phyloP scores from a whole-genome alignment of 2,888 invertebrate species.

The Nomada fabriciana region DNA sequence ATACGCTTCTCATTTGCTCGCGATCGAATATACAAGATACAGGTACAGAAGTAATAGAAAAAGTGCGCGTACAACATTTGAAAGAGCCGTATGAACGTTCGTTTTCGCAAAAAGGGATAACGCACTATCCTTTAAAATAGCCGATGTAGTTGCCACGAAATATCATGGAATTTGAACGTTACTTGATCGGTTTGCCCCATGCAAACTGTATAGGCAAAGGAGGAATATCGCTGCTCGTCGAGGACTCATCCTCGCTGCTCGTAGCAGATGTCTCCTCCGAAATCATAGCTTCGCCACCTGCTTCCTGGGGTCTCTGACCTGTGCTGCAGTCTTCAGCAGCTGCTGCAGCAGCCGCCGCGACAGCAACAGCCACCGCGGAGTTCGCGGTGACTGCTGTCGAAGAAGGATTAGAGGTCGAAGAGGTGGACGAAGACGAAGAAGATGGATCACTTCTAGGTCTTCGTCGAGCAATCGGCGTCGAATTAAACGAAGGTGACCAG shows the following conservation, averaged over 20 bases:
- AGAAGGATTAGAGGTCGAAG: slow-evolving; percentile 64
- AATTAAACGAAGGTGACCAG: slow-evolving; percentile 79
- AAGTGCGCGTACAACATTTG: slow-evolving; percentile 53
- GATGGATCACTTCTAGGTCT: slow-evolving; percentile 78
- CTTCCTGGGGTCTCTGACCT: slow-evolving; percentile 87
- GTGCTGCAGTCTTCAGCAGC: slow-evolving; percentile 77
- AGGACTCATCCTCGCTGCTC: slow-evolving; percentile 82
- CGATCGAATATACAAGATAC: slow-evolving; percentile 34
- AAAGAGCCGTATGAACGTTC: slow-evolving; percentile 24
- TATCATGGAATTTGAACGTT: slow-evolving; percentile 50
- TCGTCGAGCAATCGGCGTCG: slow-evolving; percentile 77
- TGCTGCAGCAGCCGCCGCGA: slow-evolving; percentile 81
- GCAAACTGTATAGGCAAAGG: slow-evolving; percentile 74
- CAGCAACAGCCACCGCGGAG: slow-evolving; percentile 75
- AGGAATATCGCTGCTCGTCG: slow-evolving; percentile 81
- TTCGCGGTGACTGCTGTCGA: slow-evolving; percentile 55
- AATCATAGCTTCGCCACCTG: slow-evolving; percentile 89
- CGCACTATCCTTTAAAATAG: slow-evolving; percentile 7
- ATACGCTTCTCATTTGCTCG: slow-evolving; percentile 2
- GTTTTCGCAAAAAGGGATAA: slow-evolving; percentile 24
- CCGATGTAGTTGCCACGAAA: slow-evolving; percentile 8
- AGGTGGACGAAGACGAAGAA: slow-evolving; percentile 69
- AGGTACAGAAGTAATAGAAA: slow-evolving; percentile 62
- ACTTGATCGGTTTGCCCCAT: slow-evolving; percentile 71
- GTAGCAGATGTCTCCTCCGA: slow-evolving; percentile 85